phyloP scores from a whole-genome alignment of 2,113 vertebrate species.

The Lepisosteus osseus region DNA sequence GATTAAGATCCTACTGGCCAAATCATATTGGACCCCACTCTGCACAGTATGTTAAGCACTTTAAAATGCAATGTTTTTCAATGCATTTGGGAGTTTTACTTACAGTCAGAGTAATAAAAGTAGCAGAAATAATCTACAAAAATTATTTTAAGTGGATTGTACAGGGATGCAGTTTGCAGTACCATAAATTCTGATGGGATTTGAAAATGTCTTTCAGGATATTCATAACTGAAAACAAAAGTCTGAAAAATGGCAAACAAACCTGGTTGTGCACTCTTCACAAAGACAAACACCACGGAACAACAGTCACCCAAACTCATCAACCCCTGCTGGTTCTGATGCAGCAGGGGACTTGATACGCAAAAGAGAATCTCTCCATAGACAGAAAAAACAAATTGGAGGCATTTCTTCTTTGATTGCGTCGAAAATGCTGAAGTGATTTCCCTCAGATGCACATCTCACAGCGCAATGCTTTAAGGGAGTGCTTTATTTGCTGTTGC shows the following conservation, averaged over 20 bases:
- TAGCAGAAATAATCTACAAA: no score
- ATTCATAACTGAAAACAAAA: no score
- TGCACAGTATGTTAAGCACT: no score
- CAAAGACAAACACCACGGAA: not conserved
- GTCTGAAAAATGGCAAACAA: not conserved
- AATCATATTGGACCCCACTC: no score
- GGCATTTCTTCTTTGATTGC: constrained; percentile 1
- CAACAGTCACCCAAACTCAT: not conserved
- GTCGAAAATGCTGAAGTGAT: not conserved
- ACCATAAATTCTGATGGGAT: no score
- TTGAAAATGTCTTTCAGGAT: no score
- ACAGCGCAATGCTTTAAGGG: not conserved
- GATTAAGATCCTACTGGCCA: no score
- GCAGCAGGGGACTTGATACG: not conserved
- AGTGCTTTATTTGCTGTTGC: not conserved
- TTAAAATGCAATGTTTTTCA: no score
- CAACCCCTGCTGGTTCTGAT: not conserved
- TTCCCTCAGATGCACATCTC: not conserved
- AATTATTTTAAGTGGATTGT: no score
- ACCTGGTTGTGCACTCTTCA: not conserved
- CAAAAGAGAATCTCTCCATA: not conserved
- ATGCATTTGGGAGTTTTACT: no score
- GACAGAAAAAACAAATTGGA: constrained; percentile 1
- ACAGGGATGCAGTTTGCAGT: no score
- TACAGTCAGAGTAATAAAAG: no score